Evolutionary conservation across 2,113 vertebrate genomes (phyloP).

Genomic region (Podarcis raffonei): DNA sequence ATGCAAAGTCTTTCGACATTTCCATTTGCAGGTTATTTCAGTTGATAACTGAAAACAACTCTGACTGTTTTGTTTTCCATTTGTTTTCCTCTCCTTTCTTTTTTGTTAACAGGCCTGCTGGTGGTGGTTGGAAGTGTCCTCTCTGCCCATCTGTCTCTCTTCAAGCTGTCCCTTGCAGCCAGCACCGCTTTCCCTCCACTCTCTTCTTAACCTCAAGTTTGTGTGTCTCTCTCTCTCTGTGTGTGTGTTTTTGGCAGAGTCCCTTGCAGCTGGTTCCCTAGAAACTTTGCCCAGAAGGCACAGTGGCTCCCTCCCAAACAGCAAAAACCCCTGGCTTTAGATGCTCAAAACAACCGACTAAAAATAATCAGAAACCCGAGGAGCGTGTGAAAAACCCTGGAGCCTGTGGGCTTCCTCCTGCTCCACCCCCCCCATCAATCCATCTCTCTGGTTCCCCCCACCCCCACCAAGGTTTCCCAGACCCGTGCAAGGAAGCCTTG

Average conservation of each 20-base stretch:
- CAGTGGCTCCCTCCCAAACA: neutral
- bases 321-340: neutral
- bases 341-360: slow-evolving; percentile 6
- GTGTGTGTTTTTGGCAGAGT: neutral
- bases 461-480: neutral
- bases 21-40: neutral
- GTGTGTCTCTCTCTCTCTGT: neutral
- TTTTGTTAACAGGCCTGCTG: neutral
- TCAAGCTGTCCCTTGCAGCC: neutral
- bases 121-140: neutral
- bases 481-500: neutral
- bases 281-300: neutral
- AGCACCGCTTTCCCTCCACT: neutral
- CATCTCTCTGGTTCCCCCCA: neutral
- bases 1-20: neutral
- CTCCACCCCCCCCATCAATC: too few relatives aligned
- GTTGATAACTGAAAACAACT: neutral
- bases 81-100: too few relatives aligned
- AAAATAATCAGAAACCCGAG: neutral
- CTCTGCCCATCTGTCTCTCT: neutral
- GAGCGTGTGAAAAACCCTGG: neutral
- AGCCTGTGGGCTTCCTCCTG: neutral
- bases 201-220: neutral
- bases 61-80: neutral
- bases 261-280: neutral